A percentile compares a stretch with the other conserved stretches of the same genome.
Conservation (phyloP, 2,797 vertebrate species). For the Pseudopleuronectes americanus region DNA sequence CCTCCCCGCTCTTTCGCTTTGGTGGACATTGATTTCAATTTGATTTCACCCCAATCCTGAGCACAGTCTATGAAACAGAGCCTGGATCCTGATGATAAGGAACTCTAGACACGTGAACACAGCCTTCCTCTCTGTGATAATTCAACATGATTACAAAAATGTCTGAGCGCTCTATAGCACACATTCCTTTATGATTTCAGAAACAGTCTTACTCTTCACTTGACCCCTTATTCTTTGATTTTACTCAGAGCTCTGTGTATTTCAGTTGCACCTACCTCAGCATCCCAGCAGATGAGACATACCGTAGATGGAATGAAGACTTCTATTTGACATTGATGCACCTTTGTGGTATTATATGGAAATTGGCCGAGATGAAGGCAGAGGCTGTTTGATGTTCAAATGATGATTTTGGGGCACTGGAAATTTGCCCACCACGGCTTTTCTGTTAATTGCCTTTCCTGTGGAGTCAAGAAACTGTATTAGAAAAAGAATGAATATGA, state of each 20-base stretch:
- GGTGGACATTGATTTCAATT: neutral
- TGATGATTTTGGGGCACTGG: constrained; percentile 76
- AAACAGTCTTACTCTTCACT: no score
- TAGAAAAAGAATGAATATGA: constrained; percentile 57
- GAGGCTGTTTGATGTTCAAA: constrained; percentile 80
- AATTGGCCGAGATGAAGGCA: constrained; percentile 68
- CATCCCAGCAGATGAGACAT: constrained; percentile 42
- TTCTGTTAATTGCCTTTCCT: constrained; percentile 80
- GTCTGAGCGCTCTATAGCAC: no score
- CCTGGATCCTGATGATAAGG: neutral
- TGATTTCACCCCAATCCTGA: constrained; percentile 9
- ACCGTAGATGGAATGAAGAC: constrained; percentile 55
- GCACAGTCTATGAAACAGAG: neutral
- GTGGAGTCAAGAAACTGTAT: constrained; percentile 72
- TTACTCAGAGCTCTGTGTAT: constrained; percentile 34
- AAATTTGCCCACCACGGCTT: constrained; percentile 70
- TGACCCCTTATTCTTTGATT: constrained; percentile 10
- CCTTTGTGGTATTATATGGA: constrained; percentile 80
- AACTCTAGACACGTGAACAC: neutral
- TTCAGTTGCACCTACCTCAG: constrained; percentile 32
- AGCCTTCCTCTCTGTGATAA: constrained; percentile 13
- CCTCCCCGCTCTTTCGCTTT: neutral
- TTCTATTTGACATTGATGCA: constrained; percentile 78
- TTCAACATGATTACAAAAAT: constrained; percentile 3
- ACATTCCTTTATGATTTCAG: no score